Base-by-base conservation (phyloP, 2,888 invertebrate genomes). In the Hipparchia semele region DNA sequence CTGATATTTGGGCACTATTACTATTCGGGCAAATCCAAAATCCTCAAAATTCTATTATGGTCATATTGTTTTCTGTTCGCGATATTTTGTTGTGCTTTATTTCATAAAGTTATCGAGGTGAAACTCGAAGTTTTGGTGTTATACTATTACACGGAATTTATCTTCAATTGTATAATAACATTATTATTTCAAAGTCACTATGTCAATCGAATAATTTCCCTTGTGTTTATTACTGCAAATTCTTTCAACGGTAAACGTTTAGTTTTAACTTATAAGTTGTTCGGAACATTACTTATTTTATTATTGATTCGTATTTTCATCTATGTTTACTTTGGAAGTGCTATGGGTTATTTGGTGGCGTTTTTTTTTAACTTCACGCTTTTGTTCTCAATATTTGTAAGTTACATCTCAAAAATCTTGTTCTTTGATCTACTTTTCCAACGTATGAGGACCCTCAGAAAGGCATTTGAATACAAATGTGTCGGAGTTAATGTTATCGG, bases 371-470 rank as follows among this genome's bases (percentile, higher is more conserved):
- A 23, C 23, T 68, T 23, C 10, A 46, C 58, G 12, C 10, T 68
- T 6, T 68, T 68, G 23, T 45, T 46, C 23, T 68, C 23, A 46
- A 46, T 58, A 23, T 46, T 49, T 23, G 13, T 68, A 23, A 49
- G 12, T 53, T 69, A 51, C 56, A n/a, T 60, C n/a, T 60, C 45
- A 9, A 69, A 69, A 46, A 51, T 69, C 10, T 60, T 69, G 12
- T 69, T 69, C 51, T 70, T 70, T 49, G 66, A 73, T 39, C 46
- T 49, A 9, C 46, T 73, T 2, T 73, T 60, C 9, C 60, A 70
- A n/a, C 66, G 73, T 10, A 73, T 73, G 73, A 66, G 53, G 53
- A 39, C 54, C 6, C 9, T 73, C 5, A 54, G 66, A 39, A 49
- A 70, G 1, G 33, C 39, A 10, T 73, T 73, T 54, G 66, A 61